These are phyloP conservation scores for Ibycter americanus DNA, from an alignment of 2,797 vertebrate genomes.

Conservation along the genomic window DNA sequence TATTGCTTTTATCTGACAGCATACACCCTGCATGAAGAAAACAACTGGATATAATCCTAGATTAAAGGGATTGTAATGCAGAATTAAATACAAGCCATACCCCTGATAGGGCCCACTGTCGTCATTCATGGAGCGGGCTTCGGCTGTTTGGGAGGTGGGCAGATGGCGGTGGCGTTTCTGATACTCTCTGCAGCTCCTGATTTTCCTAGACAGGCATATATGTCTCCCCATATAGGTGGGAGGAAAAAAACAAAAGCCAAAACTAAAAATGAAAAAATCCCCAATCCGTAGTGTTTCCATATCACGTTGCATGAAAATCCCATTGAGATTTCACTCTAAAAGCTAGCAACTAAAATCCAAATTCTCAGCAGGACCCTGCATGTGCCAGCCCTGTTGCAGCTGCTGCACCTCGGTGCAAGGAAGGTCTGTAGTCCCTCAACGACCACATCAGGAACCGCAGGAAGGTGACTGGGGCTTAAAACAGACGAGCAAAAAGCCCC, in stretches of 20 bases:
- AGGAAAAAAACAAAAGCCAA: background rate
- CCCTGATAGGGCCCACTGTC: conserved; percentile 21
- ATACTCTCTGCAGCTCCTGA: background rate
- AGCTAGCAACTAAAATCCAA: background rate
- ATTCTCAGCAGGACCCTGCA: background rate
- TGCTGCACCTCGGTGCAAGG: background rate
- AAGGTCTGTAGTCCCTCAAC: background rate
- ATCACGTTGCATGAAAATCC: background rate
- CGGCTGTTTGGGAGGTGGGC: background rate
- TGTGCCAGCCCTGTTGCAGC: background rate
- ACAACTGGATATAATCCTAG: conserved; percentile 83
- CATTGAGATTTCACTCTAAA: background rate
- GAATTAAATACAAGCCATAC: conserved; percentile 44
- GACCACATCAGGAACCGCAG: fast-evolving
- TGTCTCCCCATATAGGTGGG: background rate
- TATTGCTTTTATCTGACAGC: conserved; percentile 64
- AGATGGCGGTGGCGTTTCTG: background rate
- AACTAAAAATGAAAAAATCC: background rate
- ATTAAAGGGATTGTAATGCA: conserved; percentile 75
- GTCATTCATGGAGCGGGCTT: conserved; percentile 6
- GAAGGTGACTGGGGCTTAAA: background rate
- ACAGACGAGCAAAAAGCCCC: background rate
- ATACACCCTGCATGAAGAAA: conserved; percentile 76
- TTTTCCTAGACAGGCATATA: conserved; percentile 34
- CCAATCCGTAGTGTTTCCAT: background rate